Base-by-base conservation (phyloP, 2,797 vertebrate genomes). In the Pachyuromys duprasi region DNA sequence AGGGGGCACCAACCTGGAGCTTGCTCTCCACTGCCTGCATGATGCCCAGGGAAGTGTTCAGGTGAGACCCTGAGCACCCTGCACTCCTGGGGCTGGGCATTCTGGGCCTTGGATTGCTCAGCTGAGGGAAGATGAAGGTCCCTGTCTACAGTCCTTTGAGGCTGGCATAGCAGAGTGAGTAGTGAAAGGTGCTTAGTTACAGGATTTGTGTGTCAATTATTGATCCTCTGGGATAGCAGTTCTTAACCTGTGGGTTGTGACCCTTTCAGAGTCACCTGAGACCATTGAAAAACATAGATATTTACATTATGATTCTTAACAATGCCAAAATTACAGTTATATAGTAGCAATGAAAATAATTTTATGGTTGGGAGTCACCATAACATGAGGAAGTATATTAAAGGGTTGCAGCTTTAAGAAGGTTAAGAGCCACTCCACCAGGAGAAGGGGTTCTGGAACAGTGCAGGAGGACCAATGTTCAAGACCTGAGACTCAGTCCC, bases 1-100 rank as follows among this genome's bases (percentile, higher is more conserved):
- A 31, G 99, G 98, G 90, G 98, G 99, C 86, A 98, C 98, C 20
- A 99, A 99, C 96, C 96, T 98, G 11, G 99, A 99, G 97, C 97
- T 99, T 0, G 98, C 98, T 0, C 96, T 99, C 78, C 99, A 99
- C 94, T 99, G 98, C 67, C 97, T 99, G 78, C 98, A 99, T 0
- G 98, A 99, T 60, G 98, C 98, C 12, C 98, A 91, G 78, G 99
- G 99, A 90, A 92, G 98, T 3, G 9, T 98, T 49, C 92, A 98
- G 98, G 99, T 99, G 93, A 98, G 98, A 91, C 5, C 18, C 33
- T 49, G 0, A 13, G 60, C 8, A 65, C 42, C 22, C 49, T 86
- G 60, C 39, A 20, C 8, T 60, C 22, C 55, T 39, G 91, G 62
- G 39, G 42, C 69, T 8, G 3, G 1, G 42, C 33, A 33, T 33